Percentiles rank a stretch among this genome's conserved stretches.
Evolutionary conservation across 2,797 vertebrate genomes (phyloP).

Genomic region (Darevskia mixta): DNA sequence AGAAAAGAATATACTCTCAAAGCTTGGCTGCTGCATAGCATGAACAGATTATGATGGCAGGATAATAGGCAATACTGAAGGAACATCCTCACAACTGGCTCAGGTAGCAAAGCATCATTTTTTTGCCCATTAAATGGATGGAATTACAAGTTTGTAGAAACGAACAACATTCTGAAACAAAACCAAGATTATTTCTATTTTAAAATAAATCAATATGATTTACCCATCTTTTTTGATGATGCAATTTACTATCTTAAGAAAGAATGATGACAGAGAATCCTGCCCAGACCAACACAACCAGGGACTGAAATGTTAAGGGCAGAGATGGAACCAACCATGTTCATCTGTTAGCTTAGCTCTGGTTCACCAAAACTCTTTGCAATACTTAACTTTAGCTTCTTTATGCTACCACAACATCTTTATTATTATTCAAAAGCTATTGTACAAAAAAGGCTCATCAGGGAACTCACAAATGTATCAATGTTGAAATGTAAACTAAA

Average conservation of each 20-base stretch:
- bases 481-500: neutral
- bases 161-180: neutral
- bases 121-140: neutral
- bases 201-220: neutral
- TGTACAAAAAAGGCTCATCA: neutral
- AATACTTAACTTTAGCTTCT: neutral
- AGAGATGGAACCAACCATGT: neutral
- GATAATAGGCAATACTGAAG: neutral
- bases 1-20: neutral
- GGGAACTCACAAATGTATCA: neutral
- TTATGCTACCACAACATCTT: neutral
- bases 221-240: neutral
- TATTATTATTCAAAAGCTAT: neutral
- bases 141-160: neutral
- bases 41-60: neutral
- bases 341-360: neutral
- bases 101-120: neutral
- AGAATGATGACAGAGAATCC: neutral
- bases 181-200: no score
- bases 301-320: neutral
- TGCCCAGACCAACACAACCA: neutral
- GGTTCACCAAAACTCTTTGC: neutral
- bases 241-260: neutral
- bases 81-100: neutral
- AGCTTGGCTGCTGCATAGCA: neutral